Evolutionary conservation across 2,113 vertebrate species (phyloP).

Genomic region (Lates calcarifer): DNA sequence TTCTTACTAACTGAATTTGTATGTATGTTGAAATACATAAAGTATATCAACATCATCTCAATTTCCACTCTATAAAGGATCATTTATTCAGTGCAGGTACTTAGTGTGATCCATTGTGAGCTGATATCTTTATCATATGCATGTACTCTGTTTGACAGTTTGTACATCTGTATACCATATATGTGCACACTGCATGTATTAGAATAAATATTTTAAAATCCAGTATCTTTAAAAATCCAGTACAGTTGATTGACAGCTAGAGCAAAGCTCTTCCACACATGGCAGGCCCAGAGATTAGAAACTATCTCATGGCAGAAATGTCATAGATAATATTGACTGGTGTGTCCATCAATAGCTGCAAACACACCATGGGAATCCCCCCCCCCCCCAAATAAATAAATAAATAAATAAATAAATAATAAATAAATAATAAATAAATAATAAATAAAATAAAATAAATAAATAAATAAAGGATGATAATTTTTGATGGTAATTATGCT

Average conservation of each 20-base stretch:
- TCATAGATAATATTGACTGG: conserved; percentile 2
- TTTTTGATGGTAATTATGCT: too few relatives aligned
- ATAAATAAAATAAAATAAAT: too few relatives aligned
- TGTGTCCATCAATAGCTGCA: neutral
- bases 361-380: too few relatives aligned
- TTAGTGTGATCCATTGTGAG: neutral
- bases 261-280: conserved; percentile 13
- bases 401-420: too few relatives aligned
- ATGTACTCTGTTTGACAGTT: neutral
- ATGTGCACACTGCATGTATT: neutral
- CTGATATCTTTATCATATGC: neutral
- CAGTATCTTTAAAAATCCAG: too few relatives aligned
- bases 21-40: neutral
- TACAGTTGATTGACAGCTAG: conserved; percentile 7
- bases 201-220: too few relatives aligned
- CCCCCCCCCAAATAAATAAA: too few relatives aligned
- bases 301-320: neutral
- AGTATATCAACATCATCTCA: neutral
- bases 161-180: neutral
- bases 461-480: too few relatives aligned
- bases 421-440: too few relatives aligned
- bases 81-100: neutral
- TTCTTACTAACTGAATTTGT: neutral
- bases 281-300: neutral
- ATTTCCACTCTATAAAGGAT: neutral